phyloP scores from a whole-genome alignment of 2,113 vertebrate genomes.

The Eurypyga helias region DNA sequence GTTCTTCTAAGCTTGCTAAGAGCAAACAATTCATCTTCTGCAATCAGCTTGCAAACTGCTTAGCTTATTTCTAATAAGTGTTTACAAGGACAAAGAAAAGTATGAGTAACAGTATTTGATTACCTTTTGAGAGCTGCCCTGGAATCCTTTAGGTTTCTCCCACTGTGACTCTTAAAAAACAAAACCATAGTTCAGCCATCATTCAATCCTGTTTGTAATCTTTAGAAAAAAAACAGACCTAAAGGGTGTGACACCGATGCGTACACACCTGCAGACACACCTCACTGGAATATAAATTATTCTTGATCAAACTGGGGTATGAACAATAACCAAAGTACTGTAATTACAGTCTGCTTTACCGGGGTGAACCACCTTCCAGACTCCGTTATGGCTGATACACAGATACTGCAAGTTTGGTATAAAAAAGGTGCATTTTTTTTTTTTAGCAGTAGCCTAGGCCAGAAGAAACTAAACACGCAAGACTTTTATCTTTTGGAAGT shows the following conservation, averaged over 20 bases:
- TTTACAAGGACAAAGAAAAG: neutral
- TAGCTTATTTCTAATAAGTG: neutral
- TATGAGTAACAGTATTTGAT: neutral
- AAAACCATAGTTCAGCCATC: constrained; percentile 14
- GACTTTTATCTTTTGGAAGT: neutral
- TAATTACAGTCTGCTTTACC: neutral
- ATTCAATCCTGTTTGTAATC: neutral
- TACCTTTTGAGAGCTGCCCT: constrained; percentile 76
- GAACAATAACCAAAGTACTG: neutral
- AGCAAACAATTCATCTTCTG: neutral
- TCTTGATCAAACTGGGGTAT: neutral
- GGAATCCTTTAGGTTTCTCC: constrained; percentile 84
- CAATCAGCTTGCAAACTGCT: neutral
- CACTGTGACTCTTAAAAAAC: constrained; percentile 81
- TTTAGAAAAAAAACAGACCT: neutral
- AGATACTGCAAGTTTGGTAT: neutral
- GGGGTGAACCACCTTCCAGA: neutral
- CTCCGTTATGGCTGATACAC: neutral
- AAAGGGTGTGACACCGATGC: neutral
- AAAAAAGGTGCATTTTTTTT: neutral
- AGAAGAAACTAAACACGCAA: neutral
- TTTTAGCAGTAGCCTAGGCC: neutral
- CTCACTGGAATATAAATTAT: neutral
- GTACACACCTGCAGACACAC: neutral
- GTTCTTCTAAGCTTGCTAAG: neutral